phyloP scores from a whole-genome alignment of 2,113 vertebrate species.

The Cephalopterus ornatus region DNA sequence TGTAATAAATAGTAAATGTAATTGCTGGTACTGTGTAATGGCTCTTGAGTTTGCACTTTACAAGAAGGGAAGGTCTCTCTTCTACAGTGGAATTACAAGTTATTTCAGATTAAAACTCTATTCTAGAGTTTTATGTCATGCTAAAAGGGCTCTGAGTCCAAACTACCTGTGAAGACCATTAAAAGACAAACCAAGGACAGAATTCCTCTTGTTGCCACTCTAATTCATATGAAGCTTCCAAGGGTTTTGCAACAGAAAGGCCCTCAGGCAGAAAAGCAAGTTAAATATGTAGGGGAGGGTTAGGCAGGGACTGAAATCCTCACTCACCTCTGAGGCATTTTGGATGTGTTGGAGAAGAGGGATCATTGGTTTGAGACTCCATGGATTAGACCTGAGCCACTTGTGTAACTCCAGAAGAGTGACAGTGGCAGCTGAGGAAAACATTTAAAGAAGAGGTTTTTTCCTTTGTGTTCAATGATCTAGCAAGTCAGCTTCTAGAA shows the following conservation, averaged over 20 bases:
- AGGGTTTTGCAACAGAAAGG: background rate
- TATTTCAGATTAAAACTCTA: background rate
- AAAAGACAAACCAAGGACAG: background rate
- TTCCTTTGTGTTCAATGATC: conserved; percentile 42
- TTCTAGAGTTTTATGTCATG: background rate
- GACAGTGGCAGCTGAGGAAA: conserved; percentile 6
- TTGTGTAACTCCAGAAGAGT: background rate
- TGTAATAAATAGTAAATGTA: background rate
- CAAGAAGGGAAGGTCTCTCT: background rate
- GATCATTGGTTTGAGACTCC: background rate
- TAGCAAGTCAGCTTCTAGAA: conserved; percentile 55
- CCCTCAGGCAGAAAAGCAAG: background rate
- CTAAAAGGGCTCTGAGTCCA: background rate
- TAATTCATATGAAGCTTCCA: background rate
- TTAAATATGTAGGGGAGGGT: background rate
- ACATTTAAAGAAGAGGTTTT: background rate
- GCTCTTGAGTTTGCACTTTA: background rate
- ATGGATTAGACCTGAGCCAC: background rate
- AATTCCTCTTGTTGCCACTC: background rate
- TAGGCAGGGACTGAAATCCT: background rate
- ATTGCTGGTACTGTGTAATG: background rate
- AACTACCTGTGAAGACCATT: background rate
- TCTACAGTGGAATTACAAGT: background rate
- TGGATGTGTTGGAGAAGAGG: background rate
- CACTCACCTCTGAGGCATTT: background rate